Evolutionary conservation across 2,888 invertebrate genomes (phyloP).

Genomic region (Drosophila kanekoi): DNA sequence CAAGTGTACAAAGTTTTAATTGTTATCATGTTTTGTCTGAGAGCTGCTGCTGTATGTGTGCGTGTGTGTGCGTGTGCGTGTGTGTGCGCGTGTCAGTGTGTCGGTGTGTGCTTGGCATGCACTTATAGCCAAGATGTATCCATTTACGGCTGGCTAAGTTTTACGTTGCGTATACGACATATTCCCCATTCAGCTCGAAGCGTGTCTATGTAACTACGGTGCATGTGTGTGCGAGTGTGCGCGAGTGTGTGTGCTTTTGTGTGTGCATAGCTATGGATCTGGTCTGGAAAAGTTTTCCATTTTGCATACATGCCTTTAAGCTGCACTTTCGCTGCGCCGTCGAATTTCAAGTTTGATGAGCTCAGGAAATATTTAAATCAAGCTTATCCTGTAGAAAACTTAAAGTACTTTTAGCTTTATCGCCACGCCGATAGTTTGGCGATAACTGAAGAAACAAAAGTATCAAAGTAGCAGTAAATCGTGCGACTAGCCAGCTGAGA

Average conservation of each 20-base stretch:
- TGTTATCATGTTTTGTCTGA: slow-evolving; percentile 80
- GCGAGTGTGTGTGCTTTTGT: slow-evolving; percentile 25
- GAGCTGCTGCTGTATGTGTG: slow-evolving; percentile 5
- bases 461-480: no score
- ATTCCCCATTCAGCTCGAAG: slow-evolving; percentile 63
- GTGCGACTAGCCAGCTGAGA: no score
- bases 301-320: slow-evolving; percentile 74
- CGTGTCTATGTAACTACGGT: slow-evolving; percentile 48
- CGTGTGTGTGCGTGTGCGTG: neutral
- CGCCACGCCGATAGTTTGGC: no score
- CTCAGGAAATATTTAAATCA: slow-evolving; percentile 1
- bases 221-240: slow-evolving; percentile 15
- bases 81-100: neutral
- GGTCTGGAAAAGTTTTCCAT: slow-evolving; percentile 64
- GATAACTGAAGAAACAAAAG: no score
- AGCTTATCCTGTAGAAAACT: neutral
- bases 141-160: slow-evolving; percentile 80
- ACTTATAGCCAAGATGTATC: slow-evolving; percentile 77
- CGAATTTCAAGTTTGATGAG: slow-evolving; percentile 35
- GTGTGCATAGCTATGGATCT: slow-evolving; percentile 41
- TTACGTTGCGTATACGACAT: slow-evolving; percentile 79
- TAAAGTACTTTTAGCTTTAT: no score
- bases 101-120: slow-evolving; percentile 42
- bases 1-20: slow-evolving; percentile 80
- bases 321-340: slow-evolving; percentile 62